phyloP scores from a whole-genome alignment of 2,797 vertebrate species.

The Sternarchorhynchus goeldii region DNA sequence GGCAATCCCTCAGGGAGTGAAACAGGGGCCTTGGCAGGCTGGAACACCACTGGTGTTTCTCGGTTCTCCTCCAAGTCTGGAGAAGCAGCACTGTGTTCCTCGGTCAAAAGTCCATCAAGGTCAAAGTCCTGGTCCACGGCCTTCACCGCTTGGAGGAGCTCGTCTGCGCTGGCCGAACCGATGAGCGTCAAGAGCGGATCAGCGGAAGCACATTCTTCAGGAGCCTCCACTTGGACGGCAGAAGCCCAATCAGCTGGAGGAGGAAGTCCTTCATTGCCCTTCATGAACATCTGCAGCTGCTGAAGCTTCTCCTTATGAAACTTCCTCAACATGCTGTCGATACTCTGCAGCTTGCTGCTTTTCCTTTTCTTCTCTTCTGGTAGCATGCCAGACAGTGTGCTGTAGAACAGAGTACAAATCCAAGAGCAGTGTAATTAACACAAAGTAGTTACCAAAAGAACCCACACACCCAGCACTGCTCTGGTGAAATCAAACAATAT shows the following conservation, averaged over 20 bases:
- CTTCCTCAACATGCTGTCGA: conserved; percentile 91
- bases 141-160: conserved; percentile 86
- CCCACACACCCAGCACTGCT: too few species aligned
- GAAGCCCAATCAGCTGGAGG: conserved; percentile 45
- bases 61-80: conserved; percentile 73
- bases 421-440: background rate
- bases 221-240: conserved; percentile 57
- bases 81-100: conserved; percentile 74
- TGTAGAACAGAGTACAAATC: conserved; percentile 34
- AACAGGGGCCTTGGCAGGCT: conserved; percentile 67
- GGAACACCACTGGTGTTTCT: conserved; percentile 53
- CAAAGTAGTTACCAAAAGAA: background rate
- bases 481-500: too few species aligned
- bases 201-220: conserved; percentile 59
- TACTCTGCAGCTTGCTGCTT: conserved; percentile 79
- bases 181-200: conserved; percentile 85
- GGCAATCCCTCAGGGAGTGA: conserved; percentile 78
- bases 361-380: conserved; percentile 75
- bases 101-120: conserved; percentile 80
- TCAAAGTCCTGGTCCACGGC: conserved; percentile 85
- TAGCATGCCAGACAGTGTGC: background rate
- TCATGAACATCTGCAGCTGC: conserved; percentile 42
- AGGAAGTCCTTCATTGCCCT: background rate
- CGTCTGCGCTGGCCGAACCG: conserved; percentile 79
- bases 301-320: conserved; percentile 86